A percentile compares a stretch with the other conserved stretches of the same genome.
Conservation (phyloP, 2,113 vertebrate species). For the Dipodomys ordii region DNA sequence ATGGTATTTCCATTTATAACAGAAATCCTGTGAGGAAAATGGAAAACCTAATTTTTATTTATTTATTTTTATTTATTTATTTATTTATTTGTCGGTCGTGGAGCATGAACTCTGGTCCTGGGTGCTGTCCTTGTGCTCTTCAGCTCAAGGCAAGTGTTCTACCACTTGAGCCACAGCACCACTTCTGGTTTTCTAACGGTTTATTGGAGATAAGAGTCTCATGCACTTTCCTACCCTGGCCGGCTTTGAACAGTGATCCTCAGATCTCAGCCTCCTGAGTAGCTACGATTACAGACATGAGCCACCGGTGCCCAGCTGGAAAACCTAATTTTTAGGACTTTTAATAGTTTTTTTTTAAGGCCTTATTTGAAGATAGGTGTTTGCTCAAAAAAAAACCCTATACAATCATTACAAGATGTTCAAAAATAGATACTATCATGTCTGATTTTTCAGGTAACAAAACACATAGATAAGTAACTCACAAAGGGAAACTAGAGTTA, state of each 20-base stretch:
- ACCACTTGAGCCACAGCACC: no score
- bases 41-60: background rate
- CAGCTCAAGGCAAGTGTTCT: no score
- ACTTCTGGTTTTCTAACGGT: no score
- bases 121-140: no score
- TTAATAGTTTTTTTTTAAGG: background rate
- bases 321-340: background rate
- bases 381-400: conserved; percentile 35
- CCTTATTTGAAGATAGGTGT: conserved; percentile 28
- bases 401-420: background rate
- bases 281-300: no score
- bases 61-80: no score
- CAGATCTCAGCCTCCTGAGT: no score
- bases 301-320: background rate
- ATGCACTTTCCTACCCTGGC: no score
- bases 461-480: background rate
- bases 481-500: background rate
- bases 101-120: no score
- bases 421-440: background rate
- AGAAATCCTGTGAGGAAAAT: conserved; percentile 16
- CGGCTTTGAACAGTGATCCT: no score
- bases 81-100: no score
- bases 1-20: conserved; percentile 23
- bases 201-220: no score
- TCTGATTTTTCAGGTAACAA: background rate